Evolutionary conservation across 2,113 vertebrate genomes (phyloP), one percentile per base, ranked within the genome.

Genomic region (Marcusenius ussheri): DNA sequence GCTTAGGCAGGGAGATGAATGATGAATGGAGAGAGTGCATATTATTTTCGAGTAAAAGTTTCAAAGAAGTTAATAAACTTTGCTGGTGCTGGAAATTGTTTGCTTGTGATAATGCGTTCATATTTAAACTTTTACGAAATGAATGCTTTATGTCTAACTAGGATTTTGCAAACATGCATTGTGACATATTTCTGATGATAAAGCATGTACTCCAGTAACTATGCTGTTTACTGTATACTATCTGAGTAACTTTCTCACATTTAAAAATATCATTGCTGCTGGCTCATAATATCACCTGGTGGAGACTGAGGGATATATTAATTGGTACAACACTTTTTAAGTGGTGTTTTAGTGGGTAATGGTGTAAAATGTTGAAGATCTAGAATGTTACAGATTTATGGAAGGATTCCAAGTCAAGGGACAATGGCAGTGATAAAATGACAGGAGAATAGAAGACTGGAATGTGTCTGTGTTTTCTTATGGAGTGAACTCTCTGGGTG

Each of bases 391-490:
- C 88, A 74, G 88, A 17, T 74, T n/a, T 42, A 42, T 80, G 17
- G 35, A 45, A 46, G 87, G 35, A 42, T 42, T 46, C 5, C 2
- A 47, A n/a, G 80, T 47, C 80, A n/a, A 45, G 45, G 62, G 62
- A 88, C 62, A 88, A 39, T 58, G 53, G 85, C 51, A 58, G 62
- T 74, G 6, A 74, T 27, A 17, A 74, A 66, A 88, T 88, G 46
- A 66, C 62, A 49, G 88, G 58, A 66, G 53, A 21, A 27, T 19
- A 27, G 11, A 62, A n/a, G 47, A 51, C 58, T 88, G 86, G 74
- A 90, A 56, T 31, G 90, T 49, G 58, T 90, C 53, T 84, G 58
- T 42, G 39, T 35, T 51, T 56, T 15, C 56, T 89, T 89, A 88
- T 56, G 87, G 62, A 46, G 35, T 84, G 88, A 70, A 85, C 77